These are phyloP conservation scores for Pinctada fucata DNA, from an alignment of 2,888 invertebrate species.

Conservation along the genomic window DNA sequence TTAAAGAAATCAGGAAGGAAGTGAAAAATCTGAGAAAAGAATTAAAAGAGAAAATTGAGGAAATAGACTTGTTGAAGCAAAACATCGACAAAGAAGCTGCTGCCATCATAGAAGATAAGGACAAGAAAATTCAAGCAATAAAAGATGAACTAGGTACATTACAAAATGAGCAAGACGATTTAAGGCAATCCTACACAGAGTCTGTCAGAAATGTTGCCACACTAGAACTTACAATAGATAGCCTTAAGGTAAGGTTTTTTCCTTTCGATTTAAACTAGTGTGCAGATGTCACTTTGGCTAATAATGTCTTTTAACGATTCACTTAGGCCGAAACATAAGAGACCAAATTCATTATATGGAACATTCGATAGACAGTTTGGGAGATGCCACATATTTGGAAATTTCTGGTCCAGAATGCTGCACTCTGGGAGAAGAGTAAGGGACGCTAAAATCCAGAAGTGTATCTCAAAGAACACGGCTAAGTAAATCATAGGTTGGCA, in stretches of 20 bases:
- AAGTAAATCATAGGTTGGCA: too few species aligned
- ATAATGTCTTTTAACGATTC: too few species aligned
- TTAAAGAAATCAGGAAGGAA: constrained; percentile 57
- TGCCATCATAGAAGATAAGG: constrained; percentile 50
- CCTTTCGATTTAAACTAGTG: not conserved
- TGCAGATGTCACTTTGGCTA: too few species aligned
- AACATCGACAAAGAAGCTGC: constrained; percentile 53
- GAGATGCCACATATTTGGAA: too few species aligned
- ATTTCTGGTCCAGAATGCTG: too few species aligned
- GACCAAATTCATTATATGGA: too few species aligned
- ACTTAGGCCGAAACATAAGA: too few species aligned
- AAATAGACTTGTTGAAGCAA: constrained; percentile 53
- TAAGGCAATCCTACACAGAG: constrained; percentile 53
- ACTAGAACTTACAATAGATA: constrained; percentile 53
- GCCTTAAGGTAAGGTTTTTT: constrained; percentile 55
- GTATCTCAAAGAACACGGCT: too few species aligned
- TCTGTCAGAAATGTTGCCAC: constrained; percentile 51
- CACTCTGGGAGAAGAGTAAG: too few species aligned
- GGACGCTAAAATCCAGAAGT: too few species aligned
- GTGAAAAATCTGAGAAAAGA: constrained; percentile 53
- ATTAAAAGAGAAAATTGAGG: constrained; percentile 54
- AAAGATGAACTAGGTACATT: constrained; percentile 47
- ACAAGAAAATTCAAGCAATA: constrained; percentile 46
- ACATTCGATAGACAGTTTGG: too few species aligned
- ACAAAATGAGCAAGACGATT: constrained; percentile 53